A percentile compares a stretch with the other conserved stretches of the same genome.
Evolutionary conservation across 2,113 vertebrate genomes (phyloP).

Genomic region (Heterochromis multidens): DNA sequence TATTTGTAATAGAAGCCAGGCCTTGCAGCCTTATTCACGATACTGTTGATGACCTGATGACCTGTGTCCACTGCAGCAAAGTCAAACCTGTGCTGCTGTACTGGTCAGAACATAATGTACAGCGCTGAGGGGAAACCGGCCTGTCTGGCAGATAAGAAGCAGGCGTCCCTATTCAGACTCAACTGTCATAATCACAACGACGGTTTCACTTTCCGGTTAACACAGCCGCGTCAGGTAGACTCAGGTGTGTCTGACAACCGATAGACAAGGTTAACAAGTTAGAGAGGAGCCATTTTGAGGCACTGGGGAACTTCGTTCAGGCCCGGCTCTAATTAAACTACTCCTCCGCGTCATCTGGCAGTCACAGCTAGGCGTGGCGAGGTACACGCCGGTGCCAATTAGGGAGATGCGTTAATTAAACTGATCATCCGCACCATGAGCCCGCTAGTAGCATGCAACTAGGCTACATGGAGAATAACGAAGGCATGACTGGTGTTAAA

Average conservation of each 20-base stretch:
- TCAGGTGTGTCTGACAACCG: not conserved
- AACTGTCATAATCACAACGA: not conserved
- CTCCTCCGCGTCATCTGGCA: not conserved
- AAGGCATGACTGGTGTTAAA: not conserved
- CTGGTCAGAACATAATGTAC: not conserved
- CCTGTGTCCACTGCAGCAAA: not conserved
- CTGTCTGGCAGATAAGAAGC: not conserved
- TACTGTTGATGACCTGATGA: not conserved
- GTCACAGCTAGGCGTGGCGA: not conserved
- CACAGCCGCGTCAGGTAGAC: not conserved
- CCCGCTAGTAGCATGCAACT: not conserved
- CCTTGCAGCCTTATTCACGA: not conserved
- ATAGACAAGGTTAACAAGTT: slow-evolving; percentile 42
- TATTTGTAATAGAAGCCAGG: not conserved
- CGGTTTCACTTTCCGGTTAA: not conserved
- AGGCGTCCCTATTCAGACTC: not conserved
- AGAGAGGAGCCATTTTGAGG: slow-evolving; percentile 55
- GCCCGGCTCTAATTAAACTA: not conserved
- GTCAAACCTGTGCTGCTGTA: not conserved
- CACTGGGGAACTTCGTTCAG: not conserved
- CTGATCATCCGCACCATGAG: not conserved
- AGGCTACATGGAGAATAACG: not conserved
- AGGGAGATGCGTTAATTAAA: not conserved
- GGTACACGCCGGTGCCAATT: slow-evolving; percentile 3
- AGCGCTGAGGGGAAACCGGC: not conserved